These are phyloP conservation scores for Phyllotreta striolata DNA, from an alignment of 2,888 invertebrate species.

Conservation along the genomic window DNA sequence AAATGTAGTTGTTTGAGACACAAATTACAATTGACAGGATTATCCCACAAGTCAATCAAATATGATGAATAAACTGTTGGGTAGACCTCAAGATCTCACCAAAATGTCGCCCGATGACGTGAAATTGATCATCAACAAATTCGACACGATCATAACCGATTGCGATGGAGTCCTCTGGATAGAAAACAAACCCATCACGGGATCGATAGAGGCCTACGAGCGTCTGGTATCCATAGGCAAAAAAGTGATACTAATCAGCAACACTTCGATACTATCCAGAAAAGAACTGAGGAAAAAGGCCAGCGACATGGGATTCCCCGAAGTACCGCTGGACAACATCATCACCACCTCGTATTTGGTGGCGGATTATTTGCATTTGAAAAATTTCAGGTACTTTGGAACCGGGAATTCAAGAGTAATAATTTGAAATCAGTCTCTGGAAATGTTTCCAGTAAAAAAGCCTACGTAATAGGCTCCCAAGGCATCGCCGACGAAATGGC, in stretches of 20 bases:
- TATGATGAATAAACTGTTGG: too few relatives aligned
- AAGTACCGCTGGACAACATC: conserved; percentile 73
- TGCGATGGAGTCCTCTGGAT: conserved; percentile 90
- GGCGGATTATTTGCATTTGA: conserved; percentile 78
- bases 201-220: conserved; percentile 74
- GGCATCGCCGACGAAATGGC: conserved; percentile 87
- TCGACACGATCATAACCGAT: conserved; percentile 84
- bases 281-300: conserved; percentile 79
- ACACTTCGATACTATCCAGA: conserved; percentile 87
- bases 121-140: too few relatives aligned
- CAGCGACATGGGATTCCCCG: conserved; percentile 71
- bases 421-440: too few relatives aligned
- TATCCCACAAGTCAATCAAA: too few relatives aligned
- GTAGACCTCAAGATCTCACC: too few relatives aligned
- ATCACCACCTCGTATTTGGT: conserved; percentile 81
- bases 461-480: conserved; percentile 82
- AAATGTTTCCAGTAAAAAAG: conserved; percentile 68
- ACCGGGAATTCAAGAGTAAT: too few relatives aligned
- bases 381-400: conserved; percentile 65
- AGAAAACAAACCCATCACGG: conserved; percentile 72
- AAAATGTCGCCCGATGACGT: too few relatives aligned
- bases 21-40: too few relatives aligned
- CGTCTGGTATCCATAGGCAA: conserved; percentile 76
- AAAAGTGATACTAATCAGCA: conserved; percentile 85
- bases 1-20: too few relatives aligned